phyloP scores from a whole-genome alignment of 1,140 invertebrate species.

The Drosophila pachea region DNA sequence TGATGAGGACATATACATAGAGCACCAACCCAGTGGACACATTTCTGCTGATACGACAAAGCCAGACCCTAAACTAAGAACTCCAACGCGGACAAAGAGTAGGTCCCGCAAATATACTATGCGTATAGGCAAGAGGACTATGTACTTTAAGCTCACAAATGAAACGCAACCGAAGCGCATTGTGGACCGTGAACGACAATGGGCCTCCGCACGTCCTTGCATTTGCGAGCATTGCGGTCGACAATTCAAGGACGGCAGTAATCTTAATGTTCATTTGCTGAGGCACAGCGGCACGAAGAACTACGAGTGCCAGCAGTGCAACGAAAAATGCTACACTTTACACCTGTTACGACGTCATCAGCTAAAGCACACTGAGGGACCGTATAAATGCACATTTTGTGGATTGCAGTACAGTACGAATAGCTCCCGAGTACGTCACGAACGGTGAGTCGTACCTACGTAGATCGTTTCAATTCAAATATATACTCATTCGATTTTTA shows the following conservation, averaged over 20 bases:
- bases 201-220: conserved; percentile 48
- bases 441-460: conserved; percentile 38
- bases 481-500: conserved; percentile 1
- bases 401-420: conserved; percentile 65
- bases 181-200: conserved; percentile 56
- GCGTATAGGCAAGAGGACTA: conserved; percentile 56
- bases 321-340: conserved; percentile 63
- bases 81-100: neutral
- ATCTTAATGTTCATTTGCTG: conserved; percentile 60
- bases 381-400: conserved; percentile 62
- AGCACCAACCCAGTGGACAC: neutral
- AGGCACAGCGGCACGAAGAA: conserved; percentile 66
- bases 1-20: neutral
- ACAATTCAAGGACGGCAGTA: conserved; percentile 61
- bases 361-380: conserved; percentile 62
- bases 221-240: conserved; percentile 66
- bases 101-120: conserved; percentile 53
- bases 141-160: conserved; percentile 60
- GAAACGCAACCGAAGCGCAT: conserved; percentile 62
- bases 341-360: conserved; percentile 59
- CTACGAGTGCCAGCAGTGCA: conserved; percentile 56
- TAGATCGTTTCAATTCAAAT: neutral
- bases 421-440: conserved; percentile 59
- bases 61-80: neutral
- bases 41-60: neutral